phyloP scores from a whole-genome alignment of 2,113 vertebrate species.

The Trinectes maculatus region DNA sequence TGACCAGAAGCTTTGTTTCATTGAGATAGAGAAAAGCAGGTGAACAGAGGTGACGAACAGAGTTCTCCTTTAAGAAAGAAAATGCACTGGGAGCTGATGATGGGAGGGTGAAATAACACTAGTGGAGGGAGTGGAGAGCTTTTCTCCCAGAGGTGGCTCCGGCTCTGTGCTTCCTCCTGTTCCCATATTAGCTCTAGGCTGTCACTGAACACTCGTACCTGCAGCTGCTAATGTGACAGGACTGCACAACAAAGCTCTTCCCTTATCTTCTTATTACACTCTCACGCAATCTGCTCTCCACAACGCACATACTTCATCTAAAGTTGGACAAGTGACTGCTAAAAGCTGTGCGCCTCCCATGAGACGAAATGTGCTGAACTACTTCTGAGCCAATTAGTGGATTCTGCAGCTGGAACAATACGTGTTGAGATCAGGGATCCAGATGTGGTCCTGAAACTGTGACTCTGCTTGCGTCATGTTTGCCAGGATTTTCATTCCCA shows the following conservation, averaged over 20 bases:
- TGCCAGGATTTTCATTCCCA: conserved; percentile 97
- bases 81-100: conserved; percentile 16
- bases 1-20: background rate
- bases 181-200: conserved; percentile 37
- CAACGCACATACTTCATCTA: background rate
- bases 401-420: conserved; percentile 51
- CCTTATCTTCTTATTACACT: conserved; percentile 30
- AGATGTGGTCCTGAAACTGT: conserved; percentile 16
- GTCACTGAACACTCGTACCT: conserved; percentile 54
- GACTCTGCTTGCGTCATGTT: conserved; percentile 56
- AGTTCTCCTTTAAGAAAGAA: conserved; percentile 15
- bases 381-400: conserved; percentile 66
- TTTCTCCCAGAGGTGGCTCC: conserved; percentile 47
- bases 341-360: conserved; percentile 40
- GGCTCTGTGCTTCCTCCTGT: conserved; percentile 24
- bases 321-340: conserved; percentile 34
- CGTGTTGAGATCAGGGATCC: conserved; percentile 27
- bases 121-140: conserved; percentile 30
- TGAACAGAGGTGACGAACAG: background rate
- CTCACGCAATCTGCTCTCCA: background rate
- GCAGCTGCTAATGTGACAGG: conserved; percentile 46
- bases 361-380: conserved; percentile 40
- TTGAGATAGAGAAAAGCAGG: background rate
- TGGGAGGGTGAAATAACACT: conserved; percentile 32
- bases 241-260: conserved; percentile 41